Evolutionary conservation across 2,797 vertebrate genomes (phyloP), one percentile per base, ranked within the genome.

Genomic region (Tapirus indicus): DNA sequence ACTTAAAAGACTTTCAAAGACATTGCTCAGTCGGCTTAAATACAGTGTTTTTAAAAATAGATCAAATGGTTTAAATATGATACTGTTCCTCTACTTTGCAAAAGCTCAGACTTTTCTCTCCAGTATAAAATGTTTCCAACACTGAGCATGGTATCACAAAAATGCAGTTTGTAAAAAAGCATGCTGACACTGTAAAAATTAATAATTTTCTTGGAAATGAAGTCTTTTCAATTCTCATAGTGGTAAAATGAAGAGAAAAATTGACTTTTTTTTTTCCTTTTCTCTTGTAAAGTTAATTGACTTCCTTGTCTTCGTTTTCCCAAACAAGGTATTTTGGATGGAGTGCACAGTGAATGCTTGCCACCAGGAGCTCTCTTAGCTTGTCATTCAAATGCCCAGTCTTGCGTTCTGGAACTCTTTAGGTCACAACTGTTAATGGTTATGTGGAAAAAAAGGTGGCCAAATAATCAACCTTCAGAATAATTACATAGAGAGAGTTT

Each of bases 131-230:
- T 95, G 89, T 98, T 98, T 98, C 97, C 97, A 98, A 96, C 97
- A 98, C 0, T 75, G 82, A 98, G 0, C 58, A 79, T 60, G 85
- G 97, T 97, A 98, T 98, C 97, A 97, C 98, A 95, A 97, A 80
- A 97, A 88, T 96, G 77, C 83, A 98, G 94, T 98, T 98, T 98
- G 98, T 98, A 98, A 98, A 98, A 98, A 98, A 98, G 83, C 94
- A 84, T 87, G 97, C 98, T 98, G 98, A 98, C 97, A 96, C 94
- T 97, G 97, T 98, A 98, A 98, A 98, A 98, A 98, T 97, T 98
- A 98, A 98, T 98, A 97, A 93, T 89, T 98, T 83, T 96, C 97
- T 98, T 98, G 97, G 96, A 98, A 98, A 71, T 82, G n/a, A 72
- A 97, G 69, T 83, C 84, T 94, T 91, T 97, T 93, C 89, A 97